Evolutionary conservation across 1,140 invertebrate species (phyloP).

Genomic region (Patella vulgata): DNA sequence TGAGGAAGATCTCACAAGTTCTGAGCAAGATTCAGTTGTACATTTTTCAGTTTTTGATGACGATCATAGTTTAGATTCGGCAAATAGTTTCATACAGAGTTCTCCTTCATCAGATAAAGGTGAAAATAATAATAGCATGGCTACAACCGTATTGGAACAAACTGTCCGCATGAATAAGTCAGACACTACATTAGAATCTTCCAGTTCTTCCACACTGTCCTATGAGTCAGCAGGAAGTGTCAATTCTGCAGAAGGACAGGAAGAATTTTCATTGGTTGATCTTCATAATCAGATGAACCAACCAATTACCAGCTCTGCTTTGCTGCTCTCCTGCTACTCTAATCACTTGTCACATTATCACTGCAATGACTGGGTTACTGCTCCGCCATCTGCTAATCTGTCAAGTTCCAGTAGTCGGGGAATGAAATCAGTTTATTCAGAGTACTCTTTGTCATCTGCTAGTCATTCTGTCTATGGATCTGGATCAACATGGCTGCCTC

Average conservation of each 20-base stretch:
- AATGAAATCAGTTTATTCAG: slow-evolving; percentile 47
- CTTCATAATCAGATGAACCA: slow-evolving; percentile 95
- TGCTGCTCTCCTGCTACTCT: slow-evolving; percentile 94
- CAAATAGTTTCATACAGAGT: neutral
- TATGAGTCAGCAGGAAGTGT: slow-evolving; percentile 81
- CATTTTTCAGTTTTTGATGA: slow-evolving; percentile 3
- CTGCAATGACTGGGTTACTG: slow-evolving; percentile 66
- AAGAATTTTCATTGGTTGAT: slow-evolving; percentile 79
- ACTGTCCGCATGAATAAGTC: slow-evolving; percentile 7
- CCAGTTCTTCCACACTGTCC: slow-evolving; percentile 70
- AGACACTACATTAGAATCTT: slow-evolving; percentile 29
- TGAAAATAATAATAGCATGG: slow-evolving; percentile 1
- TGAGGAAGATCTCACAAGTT: slow-evolving; percentile 40
- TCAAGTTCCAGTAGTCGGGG: slow-evolving; percentile 24
- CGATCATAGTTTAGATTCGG: neutral
- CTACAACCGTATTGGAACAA: neutral
- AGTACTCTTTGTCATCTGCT: slow-evolving; percentile 55
- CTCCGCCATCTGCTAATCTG: slow-evolving; percentile 44
- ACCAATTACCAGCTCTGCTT: slow-evolving; percentile 87
- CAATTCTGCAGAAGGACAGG: slow-evolving; percentile 27
- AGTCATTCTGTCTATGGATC: slow-evolving; percentile 47
- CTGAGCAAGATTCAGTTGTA: slow-evolving; percentile 24
- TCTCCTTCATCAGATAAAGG: neutral
- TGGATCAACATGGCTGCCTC: slow-evolving; percentile 50
- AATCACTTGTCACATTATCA: slow-evolving; percentile 88